Evolutionary conservation across 2,797 vertebrate genomes (phyloP).

Genomic region (Schizothorax lantsangensis): DNA sequence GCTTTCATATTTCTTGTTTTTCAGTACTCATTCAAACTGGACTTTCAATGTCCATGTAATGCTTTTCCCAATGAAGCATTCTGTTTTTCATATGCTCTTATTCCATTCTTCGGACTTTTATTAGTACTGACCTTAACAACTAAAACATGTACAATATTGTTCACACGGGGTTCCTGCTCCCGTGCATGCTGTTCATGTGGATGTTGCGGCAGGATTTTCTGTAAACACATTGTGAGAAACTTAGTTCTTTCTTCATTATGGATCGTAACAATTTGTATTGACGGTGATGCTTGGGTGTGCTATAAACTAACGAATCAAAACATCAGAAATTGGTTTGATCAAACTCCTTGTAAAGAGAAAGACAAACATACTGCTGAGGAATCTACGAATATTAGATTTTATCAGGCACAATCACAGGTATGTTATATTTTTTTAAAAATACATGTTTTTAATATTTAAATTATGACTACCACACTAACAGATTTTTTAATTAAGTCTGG

Average conservation of each 20-base stretch:
- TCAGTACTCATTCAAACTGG: slow-evolving; percentile 36
- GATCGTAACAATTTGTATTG: slow-evolving; percentile 29
- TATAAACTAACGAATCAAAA: neutral
- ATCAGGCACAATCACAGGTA: neutral
- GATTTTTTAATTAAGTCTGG: too few relatives aligned
- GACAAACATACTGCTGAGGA: neutral
- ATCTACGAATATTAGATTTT: neutral
- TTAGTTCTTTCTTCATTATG: neutral
- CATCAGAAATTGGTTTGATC: neutral
- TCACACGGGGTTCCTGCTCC: neutral
- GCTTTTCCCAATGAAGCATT: rapidly evolving
- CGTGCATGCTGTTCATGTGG: too few relatives aligned
- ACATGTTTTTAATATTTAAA: too few relatives aligned
- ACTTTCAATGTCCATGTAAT: slow-evolving; percentile 40
- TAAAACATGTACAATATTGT: neutral
- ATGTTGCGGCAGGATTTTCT: neutral
- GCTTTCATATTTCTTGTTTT: slow-evolving; percentile 26
- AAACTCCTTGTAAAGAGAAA: neutral
- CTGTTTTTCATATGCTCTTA: neutral
- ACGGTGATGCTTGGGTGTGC: slow-evolving; percentile 30
- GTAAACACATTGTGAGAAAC: neutral
- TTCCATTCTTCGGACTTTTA: neutral
- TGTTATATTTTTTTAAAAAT: too few relatives aligned
- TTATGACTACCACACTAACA: too few relatives aligned
- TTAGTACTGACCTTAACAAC: neutral